Percentiles rank a stretch among this genome's conserved stretches.
These are phyloP conservation scores for Pinna nobilis DNA, from an alignment of 1,140 invertebrate genomes.

Conservation along the genomic window DNA sequence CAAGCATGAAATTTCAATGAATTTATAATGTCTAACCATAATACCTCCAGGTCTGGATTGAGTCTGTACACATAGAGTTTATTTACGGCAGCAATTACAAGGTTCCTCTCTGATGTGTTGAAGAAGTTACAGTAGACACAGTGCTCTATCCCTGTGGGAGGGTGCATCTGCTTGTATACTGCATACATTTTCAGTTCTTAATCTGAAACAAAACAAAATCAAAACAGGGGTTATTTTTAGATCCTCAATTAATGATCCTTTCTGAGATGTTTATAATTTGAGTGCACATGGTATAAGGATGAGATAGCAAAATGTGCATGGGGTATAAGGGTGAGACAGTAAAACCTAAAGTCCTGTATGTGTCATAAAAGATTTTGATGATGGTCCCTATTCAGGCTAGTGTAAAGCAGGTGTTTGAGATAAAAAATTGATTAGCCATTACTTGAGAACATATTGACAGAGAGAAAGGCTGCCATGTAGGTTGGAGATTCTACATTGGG, in stretches of 20 bases:
- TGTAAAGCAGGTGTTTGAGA: too few relatives aligned
- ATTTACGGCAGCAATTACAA: constrained; percentile 94
- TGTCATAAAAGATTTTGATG: too few relatives aligned
- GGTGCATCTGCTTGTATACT: constrained; percentile 91
- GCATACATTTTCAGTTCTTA: constrained; percentile 85
- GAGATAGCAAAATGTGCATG: background rate
- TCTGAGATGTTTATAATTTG: background rate
- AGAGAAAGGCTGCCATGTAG: too few relatives aligned
- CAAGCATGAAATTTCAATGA: too few relatives aligned
- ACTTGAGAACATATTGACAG: too few relatives aligned
- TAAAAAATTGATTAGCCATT: too few relatives aligned
- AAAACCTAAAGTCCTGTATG: too few relatives aligned
- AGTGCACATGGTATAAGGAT: background rate
- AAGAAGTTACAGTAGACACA: constrained; percentile 96
- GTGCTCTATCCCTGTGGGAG: constrained; percentile 94
- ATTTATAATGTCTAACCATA: background rate
- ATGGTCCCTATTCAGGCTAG: too few relatives aligned
- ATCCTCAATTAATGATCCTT: too few relatives aligned
- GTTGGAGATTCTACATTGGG: too few relatives aligned
- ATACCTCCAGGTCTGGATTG: constrained; percentile 72
- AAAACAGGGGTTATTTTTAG: too few relatives aligned
- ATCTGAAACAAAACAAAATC: background rate
- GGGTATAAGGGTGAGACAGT: too few relatives aligned
- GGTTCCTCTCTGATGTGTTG: constrained; percentile 90
- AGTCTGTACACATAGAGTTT: constrained; percentile 93